phyloP scores from a whole-genome alignment of 1,140 invertebrate genomes.

The Calephelis nemesis region DNA sequence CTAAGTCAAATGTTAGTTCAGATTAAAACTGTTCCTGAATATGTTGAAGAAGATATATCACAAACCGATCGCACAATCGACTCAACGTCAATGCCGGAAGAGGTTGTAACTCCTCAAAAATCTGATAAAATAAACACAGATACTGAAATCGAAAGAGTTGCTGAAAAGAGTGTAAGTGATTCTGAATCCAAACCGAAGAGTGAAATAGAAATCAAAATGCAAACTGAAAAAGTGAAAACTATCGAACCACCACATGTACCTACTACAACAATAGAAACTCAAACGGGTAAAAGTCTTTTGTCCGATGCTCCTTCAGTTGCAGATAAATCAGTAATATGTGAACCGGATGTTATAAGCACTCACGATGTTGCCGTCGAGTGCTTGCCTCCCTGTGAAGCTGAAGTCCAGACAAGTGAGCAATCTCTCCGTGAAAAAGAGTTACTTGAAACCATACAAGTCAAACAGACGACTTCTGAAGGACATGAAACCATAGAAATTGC shows the following conservation, averaged over 20 bases:
- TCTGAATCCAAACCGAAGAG: slow-evolving; percentile 21
- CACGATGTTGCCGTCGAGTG: slow-evolving; percentile 76
- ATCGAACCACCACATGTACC: slow-evolving; percentile 26
- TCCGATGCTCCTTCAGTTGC: slow-evolving; percentile 52
- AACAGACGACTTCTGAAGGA: slow-evolving; percentile 83
- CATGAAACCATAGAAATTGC: slow-evolving; percentile 89
- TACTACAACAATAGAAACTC: slow-evolving; percentile 74
- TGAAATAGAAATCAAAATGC: slow-evolving; percentile 27
- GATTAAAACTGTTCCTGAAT: slow-evolving; percentile 58
- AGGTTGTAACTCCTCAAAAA: slow-evolving; percentile 68
- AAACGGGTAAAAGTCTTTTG: slow-evolving; percentile 80
- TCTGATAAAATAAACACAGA: neutral
- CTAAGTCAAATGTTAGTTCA: slow-evolving; percentile 71
- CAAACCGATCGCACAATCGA: slow-evolving; percentile 81
- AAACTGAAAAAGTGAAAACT: slow-evolving; percentile 36
- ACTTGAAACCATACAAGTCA: slow-evolving; percentile 86
- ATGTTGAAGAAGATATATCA: slow-evolving; percentile 69
- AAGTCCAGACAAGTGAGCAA: slow-evolving; percentile 82
- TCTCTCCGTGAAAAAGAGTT: slow-evolving; percentile 51
- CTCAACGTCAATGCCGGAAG: slow-evolving; percentile 82
- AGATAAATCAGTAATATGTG: slow-evolving; percentile 68
- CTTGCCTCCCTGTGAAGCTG: slow-evolving; percentile 77
- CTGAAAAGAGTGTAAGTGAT: slow-evolving; percentile 28
- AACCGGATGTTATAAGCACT: slow-evolving; percentile 52
- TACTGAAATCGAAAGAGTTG: slow-evolving; percentile 28